Base-by-base conservation (phyloP, 1,140 invertebrate genomes). In the Conus betulinus region DNA sequence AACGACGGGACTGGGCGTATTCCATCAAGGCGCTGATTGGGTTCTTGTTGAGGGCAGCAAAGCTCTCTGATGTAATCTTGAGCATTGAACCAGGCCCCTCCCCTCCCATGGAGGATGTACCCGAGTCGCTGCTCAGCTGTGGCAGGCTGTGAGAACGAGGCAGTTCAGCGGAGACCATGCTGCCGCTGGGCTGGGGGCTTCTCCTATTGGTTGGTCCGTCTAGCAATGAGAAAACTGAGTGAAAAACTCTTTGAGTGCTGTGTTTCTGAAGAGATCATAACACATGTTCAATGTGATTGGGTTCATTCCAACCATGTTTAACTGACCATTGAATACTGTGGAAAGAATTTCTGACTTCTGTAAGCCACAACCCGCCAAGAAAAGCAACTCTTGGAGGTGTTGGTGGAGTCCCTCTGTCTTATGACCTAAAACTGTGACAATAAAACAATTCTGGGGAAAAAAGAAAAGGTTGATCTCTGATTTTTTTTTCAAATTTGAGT, bases 1-100 rank as follows among this genome's bases (percentile, higher is more conserved):
- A 88, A 53, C 95, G 93, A 39, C 95, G 92, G 27, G 94, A 93
- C 91, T 96, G 95, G 13, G 95, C 95, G 93, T 95, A 96, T 89
- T 96, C 95, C 93, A 95, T 95, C 27, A 96, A 91, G 27, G 95
- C 95, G 92, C 95, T 95, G n/a, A 96, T 93, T 79, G 95, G 95
- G 90, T 95, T 95, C 91, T 96, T 96, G 90, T 95, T 95, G 17
- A 96, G 86, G 27, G 94, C 94, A 39, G 94, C 94, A 93, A 95
- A 96, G 89, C 93, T 95, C 83, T 95, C 94, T n/a, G 89, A 82
- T n/a, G 87, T 93, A 15, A 94, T 90, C 76, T 89, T 74, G 78
- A 90, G 91, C 27, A 57, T 57, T 10, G 82, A 27, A 57, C 39
- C 39, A 23, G 53, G 76, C 13, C 67, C 23, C 52, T 85, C 74